Percentiles rank a stretch among this genome's conserved stretches.
Evolutionary conservation across 2,888 invertebrate species (phyloP).

Genomic region (Emmelina monodactyla): DNA sequence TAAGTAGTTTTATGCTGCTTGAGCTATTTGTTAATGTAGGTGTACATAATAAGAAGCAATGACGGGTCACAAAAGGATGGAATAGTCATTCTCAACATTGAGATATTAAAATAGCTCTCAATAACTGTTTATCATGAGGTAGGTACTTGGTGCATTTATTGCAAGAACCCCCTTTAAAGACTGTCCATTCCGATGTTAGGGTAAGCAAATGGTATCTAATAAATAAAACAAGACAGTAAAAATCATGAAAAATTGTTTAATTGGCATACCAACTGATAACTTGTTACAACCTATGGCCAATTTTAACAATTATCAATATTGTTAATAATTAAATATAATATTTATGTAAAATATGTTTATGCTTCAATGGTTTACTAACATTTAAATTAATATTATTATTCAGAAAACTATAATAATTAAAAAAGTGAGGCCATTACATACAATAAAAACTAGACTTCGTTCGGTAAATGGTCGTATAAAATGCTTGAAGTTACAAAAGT

Average conservation of each 20-base stretch:
- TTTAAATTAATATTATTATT: slow-evolving; percentile 63
- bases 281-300: slow-evolving; percentile 66
- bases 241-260: slow-evolving; percentile 67
- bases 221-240: slow-evolving; percentile 53
- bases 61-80: too few species aligned
- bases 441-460: slow-evolving; percentile 41
- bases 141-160: too few species aligned
- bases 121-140: too few species aligned
- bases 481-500: slow-evolving; percentile 36
- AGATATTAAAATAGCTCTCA: too few species aligned
- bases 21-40: too few species aligned
- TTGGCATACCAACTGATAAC: slow-evolving; percentile 64
- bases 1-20: too few species aligned
- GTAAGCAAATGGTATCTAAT: too few species aligned
- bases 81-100: too few species aligned
- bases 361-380: slow-evolving; percentile 64
- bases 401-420: slow-evolving; percentile 47
- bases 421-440: slow-evolving; percentile 49
- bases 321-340: slow-evolving; percentile 66
- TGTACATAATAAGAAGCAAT: too few species aligned
- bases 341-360: slow-evolving; percentile 66
- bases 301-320: slow-evolving; percentile 65
- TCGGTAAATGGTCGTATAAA: slow-evolving; percentile 51
- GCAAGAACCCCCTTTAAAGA: too few species aligned
- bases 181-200: too few species aligned